phyloP scores from a whole-genome alignment of 2,888 invertebrate genomes.

The Melipona bicolor region DNA sequence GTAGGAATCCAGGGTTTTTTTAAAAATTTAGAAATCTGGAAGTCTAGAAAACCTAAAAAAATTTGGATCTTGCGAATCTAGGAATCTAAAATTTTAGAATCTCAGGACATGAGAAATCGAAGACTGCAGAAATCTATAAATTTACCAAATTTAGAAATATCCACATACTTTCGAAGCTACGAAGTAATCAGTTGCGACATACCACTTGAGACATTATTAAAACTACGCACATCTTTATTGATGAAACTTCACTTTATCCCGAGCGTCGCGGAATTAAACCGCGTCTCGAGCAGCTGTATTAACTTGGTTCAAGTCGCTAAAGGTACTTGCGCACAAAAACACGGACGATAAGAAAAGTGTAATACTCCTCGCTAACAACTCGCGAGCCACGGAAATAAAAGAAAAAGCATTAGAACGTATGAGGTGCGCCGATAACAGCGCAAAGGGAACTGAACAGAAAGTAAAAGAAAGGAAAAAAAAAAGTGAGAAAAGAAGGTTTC shows the following conservation, averaged over 20 bases:
- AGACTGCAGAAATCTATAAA: too few species aligned
- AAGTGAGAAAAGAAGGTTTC: not conserved
- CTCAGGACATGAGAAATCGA: too few species aligned
- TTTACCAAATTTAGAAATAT: not conserved
- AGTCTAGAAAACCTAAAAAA: not conserved
- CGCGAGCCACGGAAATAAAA: not conserved
- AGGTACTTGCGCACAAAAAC: not conserved
- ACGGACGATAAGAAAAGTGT: not conserved
- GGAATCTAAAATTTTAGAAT: not conserved
- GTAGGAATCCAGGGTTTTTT: not conserved
- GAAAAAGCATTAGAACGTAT: not conserved
- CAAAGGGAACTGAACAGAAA: not conserved
- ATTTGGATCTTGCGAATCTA: not conserved
- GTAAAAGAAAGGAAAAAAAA: not conserved
- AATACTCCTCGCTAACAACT: not conserved
- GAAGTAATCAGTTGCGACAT: not conserved
- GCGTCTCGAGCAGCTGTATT: not conserved
- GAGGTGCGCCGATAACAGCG: not conserved
- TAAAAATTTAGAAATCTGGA: not conserved
- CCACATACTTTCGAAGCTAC: not conserved
- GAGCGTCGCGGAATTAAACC: not conserved
- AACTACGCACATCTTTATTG: constrained; percentile 10
- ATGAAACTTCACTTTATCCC: constrained; percentile 3
- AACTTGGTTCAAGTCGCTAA: not conserved
- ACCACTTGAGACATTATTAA: not conserved